Evolutionary conservation across 2,113 vertebrate genomes (phyloP), one percentile per base, ranked within the genome.

Genomic region (Pteronura brasiliensis): DNA sequence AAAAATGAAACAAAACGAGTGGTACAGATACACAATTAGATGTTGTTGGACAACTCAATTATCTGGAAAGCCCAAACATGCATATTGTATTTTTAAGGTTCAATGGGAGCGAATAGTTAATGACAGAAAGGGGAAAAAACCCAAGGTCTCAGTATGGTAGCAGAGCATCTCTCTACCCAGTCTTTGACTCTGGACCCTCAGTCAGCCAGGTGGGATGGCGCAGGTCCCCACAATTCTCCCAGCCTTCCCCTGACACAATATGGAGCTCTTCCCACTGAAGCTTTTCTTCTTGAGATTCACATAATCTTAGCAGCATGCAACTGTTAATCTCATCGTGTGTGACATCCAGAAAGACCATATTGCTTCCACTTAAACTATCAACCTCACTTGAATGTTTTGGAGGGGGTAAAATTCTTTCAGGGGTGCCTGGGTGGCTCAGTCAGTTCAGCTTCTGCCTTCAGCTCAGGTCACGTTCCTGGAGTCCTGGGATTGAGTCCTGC

Each of bases 1-100:
- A n/a, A 67, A 95, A 80, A n/a, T 27, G 92, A 80, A 88, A 7
- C 20, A 82, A 88, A 85, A 88, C 34, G 74, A 79, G 11, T 44
- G 7, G 12, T 55, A 31, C 14, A 71, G 6, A 27, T 44, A 36
- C 2, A 15, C 18, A 34, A 27, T 23, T 67, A 85, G 42, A 81
- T 84, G 36, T 44, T 39, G 17, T 21, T 44, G 71, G 36, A 27
- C 13, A 72, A 47, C 23, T 23, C 36, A 74, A 0, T 71, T 27
- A 61, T 39, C 42, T 36, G 39, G 11, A 67, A 77, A 82, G 25
- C 27, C 39, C 17, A 0, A 3, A 39, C 44, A 1, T 8, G 4
- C 83, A 3, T 72, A n/a, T 27, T 74, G 25, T 42, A 36, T 80
- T 63, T 83, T n/a, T 36, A 90, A 83, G 61, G 29, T 57, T 82